A percentile compares a stretch with the other conserved stretches of the same genome.
Conservation (phyloP, 2,797 vertebrate genomes). For the Rhincodon typus region DNA sequence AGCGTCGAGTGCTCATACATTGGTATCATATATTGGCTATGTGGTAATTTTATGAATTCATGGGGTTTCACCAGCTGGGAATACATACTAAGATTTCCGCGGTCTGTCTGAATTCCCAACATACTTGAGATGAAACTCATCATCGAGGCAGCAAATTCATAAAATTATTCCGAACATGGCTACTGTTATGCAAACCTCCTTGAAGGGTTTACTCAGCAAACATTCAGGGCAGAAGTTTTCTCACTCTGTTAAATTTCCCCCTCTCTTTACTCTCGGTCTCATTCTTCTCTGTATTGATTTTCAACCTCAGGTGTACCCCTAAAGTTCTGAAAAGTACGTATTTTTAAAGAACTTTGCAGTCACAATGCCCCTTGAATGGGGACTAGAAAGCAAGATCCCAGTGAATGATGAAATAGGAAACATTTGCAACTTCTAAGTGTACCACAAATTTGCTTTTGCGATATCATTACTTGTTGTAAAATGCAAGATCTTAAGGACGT, state of each 20-base stretch:
- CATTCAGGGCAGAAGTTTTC: neutral
- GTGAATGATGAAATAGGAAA: too few relatives aligned
- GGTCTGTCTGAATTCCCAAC: conserved; percentile 26
- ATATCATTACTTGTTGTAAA: neutral
- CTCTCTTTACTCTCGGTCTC: neutral
- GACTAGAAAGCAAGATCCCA: neutral
- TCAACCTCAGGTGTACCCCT: neutral
- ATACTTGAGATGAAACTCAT: too few relatives aligned
- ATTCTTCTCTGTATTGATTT: neutral
- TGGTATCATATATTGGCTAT: conserved; percentile 19
- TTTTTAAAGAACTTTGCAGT: neutral
- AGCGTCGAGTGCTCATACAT: neutral
- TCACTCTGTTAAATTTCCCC: neutral
- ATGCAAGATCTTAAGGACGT: neutral
- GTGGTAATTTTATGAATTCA: conserved; percentile 13
- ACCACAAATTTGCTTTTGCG: neutral
- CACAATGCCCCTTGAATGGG: neutral
- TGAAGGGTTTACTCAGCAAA: neutral
- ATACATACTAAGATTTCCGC: neutral
- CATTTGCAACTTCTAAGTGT: neutral
- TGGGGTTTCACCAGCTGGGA: conserved; percentile 33
- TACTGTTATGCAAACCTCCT: neutral
- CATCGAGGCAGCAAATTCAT: too few relatives aligned
- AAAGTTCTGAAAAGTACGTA: neutral
- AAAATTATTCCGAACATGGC: neutral